These are phyloP conservation scores for Colletes latitarsis DNA, from an alignment of 1,140 invertebrate genomes.

Conservation along the genomic window DNA sequence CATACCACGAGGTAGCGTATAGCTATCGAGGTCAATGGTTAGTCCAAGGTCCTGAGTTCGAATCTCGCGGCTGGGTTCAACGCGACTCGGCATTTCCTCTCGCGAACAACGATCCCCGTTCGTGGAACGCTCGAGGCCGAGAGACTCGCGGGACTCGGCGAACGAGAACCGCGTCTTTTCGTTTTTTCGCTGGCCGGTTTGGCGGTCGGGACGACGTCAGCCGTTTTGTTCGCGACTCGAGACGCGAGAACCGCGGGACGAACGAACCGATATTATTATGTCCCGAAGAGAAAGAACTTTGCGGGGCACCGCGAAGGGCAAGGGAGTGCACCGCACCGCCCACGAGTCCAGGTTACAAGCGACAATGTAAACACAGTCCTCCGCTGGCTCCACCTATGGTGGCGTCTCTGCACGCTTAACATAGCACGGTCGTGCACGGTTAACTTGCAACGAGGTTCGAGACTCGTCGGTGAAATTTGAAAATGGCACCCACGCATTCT, in stretches of 20 bases:
- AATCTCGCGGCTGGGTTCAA: conserved; percentile 67
- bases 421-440: too few relatives aligned
- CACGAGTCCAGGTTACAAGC: too few relatives aligned
- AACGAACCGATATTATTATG: neutral
- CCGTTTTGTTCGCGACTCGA: neutral
- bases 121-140: conserved; percentile 74
- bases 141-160: conserved; percentile 30
- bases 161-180: conserved; percentile 30
- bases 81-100: conserved; percentile 75
- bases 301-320: too few relatives aligned
- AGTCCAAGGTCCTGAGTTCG: conserved; percentile 80
- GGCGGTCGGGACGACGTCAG: neutral
- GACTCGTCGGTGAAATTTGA: too few relatives aligned
- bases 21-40: conserved; percentile 81
- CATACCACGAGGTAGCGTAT: conserved; percentile 67
- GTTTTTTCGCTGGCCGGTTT: conserved; percentile 11
- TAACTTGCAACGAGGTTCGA: too few relatives aligned
- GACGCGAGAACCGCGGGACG: neutral
- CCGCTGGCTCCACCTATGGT: too few relatives aligned
- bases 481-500: too few relatives aligned
- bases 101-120: conserved; percentile 77
- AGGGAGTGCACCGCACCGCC: too few relatives aligned
- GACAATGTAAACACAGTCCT: too few relatives aligned
- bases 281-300: too few relatives aligned
- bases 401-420: too few relatives aligned